Percentiles rank a stretch among this genome's conserved stretches.
Conservation (phyloP, 2,113 vertebrate species). For the Myotis brandtii region DNA sequence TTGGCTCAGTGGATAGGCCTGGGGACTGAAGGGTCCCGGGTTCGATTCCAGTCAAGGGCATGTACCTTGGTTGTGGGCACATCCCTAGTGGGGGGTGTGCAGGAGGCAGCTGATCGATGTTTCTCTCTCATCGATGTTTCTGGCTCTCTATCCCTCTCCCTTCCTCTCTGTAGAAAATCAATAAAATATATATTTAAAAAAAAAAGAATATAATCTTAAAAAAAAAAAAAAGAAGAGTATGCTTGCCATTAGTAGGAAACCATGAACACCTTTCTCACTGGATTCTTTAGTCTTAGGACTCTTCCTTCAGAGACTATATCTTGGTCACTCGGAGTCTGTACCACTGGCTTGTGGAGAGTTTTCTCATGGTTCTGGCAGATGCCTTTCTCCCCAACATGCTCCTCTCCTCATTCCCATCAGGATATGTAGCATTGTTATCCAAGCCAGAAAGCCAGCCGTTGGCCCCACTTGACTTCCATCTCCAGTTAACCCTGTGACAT, state of each 20-base stretch:
- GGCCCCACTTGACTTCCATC: background rate
- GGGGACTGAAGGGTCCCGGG: too few species aligned
- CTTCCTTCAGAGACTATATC: background rate
- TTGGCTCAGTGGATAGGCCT: too few species aligned
- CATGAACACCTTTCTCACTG: background rate
- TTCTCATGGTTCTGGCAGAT: background rate
- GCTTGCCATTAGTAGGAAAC: background rate
- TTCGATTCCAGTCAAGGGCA: too few species aligned
- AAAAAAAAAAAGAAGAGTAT: background rate
- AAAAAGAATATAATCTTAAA: too few species aligned
- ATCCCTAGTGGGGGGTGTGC: too few species aligned
- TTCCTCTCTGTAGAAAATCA: too few species aligned
- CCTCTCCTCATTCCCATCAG: background rate
- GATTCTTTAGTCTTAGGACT: background rate
- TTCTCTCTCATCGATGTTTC: too few species aligned
- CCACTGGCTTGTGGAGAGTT: background rate
- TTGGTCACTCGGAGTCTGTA: background rate
- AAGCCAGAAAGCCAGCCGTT: background rate
- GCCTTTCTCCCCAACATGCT: background rate
- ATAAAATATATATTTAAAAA: too few species aligned
- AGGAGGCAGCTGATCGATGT: too few species aligned
- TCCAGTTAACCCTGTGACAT: background rate
- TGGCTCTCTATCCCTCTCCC: too few species aligned
- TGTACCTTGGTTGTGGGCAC: too few species aligned
- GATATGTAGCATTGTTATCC: background rate